Percentiles rank a stretch among this genome's conserved stretches.
These are phyloP conservation scores for Otocyon megalotis DNA, from an alignment of 2,113 vertebrate genomes.

Conservation along the genomic window DNA sequence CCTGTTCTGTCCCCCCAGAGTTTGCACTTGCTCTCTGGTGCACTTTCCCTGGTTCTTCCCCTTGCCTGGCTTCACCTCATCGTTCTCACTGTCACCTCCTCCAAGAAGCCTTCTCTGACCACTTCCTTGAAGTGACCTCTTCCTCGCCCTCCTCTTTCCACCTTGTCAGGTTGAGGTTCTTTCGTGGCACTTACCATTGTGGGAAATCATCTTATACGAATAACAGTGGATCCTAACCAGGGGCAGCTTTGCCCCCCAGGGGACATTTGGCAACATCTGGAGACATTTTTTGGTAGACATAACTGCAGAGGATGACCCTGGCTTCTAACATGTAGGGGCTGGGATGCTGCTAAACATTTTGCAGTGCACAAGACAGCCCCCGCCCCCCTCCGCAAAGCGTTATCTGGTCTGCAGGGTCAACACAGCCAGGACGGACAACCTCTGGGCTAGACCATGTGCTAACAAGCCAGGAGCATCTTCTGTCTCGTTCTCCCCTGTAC, in stretches of 20 bases:
- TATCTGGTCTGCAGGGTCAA: fast-evolving
- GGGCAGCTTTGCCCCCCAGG: not conserved
- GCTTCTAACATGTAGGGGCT: not conserved
- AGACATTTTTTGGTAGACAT: not conserved
- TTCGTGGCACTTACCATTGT: fast-evolving
- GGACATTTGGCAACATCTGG: not conserved
- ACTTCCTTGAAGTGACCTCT: not conserved
- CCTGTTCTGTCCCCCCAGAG: not conserved
- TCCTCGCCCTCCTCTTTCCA: not conserved
- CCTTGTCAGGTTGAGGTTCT: not conserved
- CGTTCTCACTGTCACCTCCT: not conserved
- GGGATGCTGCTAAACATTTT: too few relatives aligned
- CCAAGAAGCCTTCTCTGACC: not conserved
- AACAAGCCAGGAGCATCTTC: fast-evolving
- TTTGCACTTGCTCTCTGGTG: too few relatives aligned
- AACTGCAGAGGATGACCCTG: not conserved
- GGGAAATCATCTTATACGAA: not conserved
- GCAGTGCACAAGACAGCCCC: not conserved
- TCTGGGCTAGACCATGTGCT: fast-evolving
- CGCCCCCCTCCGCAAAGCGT: fast-evolving
- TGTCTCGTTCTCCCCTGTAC: fast-evolving
- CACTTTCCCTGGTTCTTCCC: not conserved
- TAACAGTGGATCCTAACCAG: not conserved
- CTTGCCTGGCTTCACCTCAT: not conserved
- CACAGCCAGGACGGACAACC: fast-evolving